Base-by-base conservation (phyloP, 1,140 invertebrate genomes). In the Achatina immaculata region DNA sequence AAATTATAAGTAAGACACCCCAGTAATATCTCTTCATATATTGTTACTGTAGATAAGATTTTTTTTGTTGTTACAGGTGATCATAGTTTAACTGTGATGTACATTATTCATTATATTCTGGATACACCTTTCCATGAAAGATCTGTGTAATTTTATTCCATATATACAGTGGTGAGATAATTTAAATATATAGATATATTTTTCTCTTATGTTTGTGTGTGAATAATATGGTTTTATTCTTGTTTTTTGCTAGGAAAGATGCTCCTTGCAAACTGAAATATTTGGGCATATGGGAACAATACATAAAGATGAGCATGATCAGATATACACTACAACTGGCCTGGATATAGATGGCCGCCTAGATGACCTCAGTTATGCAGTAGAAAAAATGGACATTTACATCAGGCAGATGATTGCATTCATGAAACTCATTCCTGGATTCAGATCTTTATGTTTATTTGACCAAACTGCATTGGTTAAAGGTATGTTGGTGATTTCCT, bases 291-390 rank as follows among this genome's bases (percentile, higher is more conserved):
- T 80, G 48, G 78, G 76, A 24, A 68, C 14, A 34, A 34, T 78
- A 16, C 40, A 78, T 14, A 81, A 84, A 21, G 84, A 91, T 45
- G 86, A 90, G 43, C 87, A 88, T 80, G 75, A 85, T 42, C 82
- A 85, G 38, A 84, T 90, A 43, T 89, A 88, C 78, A 81, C 85
- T 19, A 69, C 83, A 14, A 90, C 88, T 28, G 89, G 89, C 0
- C 84, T 91, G 14, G 89, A 90, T 69, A 74, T 90, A 21, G 89
- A 90, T 40, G 84, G 87, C 38, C 80, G 89, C 16, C 82, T 83
- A 43, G 81, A 86, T 34, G 82, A 88, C 71, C 83, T 90, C 40
- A 69, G 80, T 14, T 71, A 81, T 55, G 82, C 86, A 28, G 81
- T 85, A 24, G 72, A 81, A n/a, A 83, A 83, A 19, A 86, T 90